Evolutionary conservation across 92 coral and sea anemone species (phyloP), one percentile per base, ranked within the genome.

Genomic region (Ricordea florida): DNA sequence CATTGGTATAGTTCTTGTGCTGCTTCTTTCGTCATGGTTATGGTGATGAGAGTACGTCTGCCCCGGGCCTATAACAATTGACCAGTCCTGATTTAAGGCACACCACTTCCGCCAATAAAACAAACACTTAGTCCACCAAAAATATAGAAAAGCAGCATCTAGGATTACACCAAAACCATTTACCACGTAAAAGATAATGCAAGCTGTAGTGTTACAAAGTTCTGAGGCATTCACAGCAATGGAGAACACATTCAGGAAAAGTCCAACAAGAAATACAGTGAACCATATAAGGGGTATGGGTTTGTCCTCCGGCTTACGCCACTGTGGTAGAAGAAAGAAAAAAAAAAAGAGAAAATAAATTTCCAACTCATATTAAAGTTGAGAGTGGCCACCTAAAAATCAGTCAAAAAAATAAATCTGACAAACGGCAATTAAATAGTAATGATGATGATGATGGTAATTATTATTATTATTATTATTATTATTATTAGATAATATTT

Each of bases 1-100:
- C 31, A 91, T 91, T 77, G 79, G 93, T 65, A 91, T 79, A 74
- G 93, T 75, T 31, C 97, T 63, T 31, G 68, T 33, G 15, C 79
- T 60, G 22, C 58, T 91, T 75, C 88, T 42, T 53, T 87, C 88
- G 27, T 88, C 93, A 10, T 66, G 74, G 62, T 24, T 83, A 35
- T 62, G 84, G 14, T 77, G 76, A 40, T 79, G 82, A 10, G 63
- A 42, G 2, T 61, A 29, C 1, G 82, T 64, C 49, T 51, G 67
- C 4, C 66, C 85, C 6, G 81, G 76, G 13, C 85, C 62, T n/a
- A 78, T 49, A 10, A 79, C 86, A 26, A 91, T 87, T 27, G 97
- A 91, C 97, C 97, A 92, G 44, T 89, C 97, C 58, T 92, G 97
- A 63, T 92, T 92, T 16, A 92, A 28, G 1, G 94, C 97, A 29